A percentile compares a stretch with the other conserved stretches of the same genome.
phyloP scores from a whole-genome alignment of 2,113 vertebrate species.

The Cyphomyrus discorhynchus region DNA sequence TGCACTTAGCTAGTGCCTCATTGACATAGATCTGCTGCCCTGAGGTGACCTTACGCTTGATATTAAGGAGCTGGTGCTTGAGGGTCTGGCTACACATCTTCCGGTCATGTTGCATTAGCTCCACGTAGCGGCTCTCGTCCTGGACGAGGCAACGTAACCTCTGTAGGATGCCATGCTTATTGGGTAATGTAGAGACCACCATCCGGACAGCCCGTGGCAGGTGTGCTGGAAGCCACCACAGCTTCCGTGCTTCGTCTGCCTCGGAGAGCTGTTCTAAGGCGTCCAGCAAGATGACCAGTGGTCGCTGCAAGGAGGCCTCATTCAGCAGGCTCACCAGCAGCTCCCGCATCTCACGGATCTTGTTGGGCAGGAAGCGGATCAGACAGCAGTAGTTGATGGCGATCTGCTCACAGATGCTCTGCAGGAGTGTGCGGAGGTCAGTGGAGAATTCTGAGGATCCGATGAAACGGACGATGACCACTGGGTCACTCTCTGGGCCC shows the following conservation, averaged over 20 bases:
- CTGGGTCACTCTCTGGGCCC: slow-evolving; percentile 89
- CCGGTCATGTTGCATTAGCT: slow-evolving; percentile 80
- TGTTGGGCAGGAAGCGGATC: slow-evolving; percentile 89
- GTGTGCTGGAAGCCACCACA: slow-evolving; percentile 94
- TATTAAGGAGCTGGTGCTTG: slow-evolving; percentile 85
- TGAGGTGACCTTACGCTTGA: slow-evolving; percentile 94
- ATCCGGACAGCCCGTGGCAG: slow-evolving; percentile 88
- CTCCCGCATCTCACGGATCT: slow-evolving; percentile 90
- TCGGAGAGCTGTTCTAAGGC: slow-evolving; percentile 90
- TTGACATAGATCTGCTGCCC: slow-evolving; percentile 98
- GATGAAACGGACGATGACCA: slow-evolving; percentile 86
- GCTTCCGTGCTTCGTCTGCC: slow-evolving; percentile 81
- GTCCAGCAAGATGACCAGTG: slow-evolving; percentile 86
- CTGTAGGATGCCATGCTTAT: slow-evolving; percentile 92
- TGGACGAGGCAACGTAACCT: slow-evolving; percentile 86
- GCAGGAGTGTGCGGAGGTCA: slow-evolving; percentile 82
- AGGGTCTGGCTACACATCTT: slow-evolving; percentile 96
- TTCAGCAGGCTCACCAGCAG: slow-evolving; percentile 88
- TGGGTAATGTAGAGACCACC: slow-evolving; percentile 90
- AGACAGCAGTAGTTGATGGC: slow-evolving; percentile 90
- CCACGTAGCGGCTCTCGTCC: slow-evolving; percentile 81
- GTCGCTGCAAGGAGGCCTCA: slow-evolving; percentile 85
- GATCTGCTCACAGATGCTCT: slow-evolving; percentile 92
- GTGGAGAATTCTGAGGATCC: slow-evolving; percentile 82
- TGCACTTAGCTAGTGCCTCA: slow-evolving; percentile 90